A percentile compares a stretch with the other conserved stretches of the same genome.
Conservation (phyloP, 2,888 invertebrate genomes). For the Hartigia nigra region DNA sequence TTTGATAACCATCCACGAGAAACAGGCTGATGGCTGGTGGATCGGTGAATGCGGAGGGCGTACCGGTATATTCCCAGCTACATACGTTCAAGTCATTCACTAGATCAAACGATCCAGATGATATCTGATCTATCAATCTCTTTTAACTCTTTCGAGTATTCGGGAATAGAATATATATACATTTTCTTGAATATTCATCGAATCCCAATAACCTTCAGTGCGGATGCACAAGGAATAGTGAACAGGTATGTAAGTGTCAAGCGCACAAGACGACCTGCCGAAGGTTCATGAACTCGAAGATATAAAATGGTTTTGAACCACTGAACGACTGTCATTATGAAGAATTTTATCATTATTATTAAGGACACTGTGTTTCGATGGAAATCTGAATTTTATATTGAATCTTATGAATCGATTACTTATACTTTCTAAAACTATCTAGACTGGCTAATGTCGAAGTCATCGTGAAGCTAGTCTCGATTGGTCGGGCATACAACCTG, state of each 20-base stretch:
- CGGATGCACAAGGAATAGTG: not conserved
- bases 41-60: constrained; percentile 87
- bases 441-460: not conserved
- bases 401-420: not conserved
- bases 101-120: constrained; percentile 23
- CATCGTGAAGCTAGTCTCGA: not conserved
- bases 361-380: not conserved
- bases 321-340: not conserved
- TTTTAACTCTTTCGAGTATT: not conserved
- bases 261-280: not conserved
- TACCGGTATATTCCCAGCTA: constrained; percentile 93
- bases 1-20: constrained; percentile 87
- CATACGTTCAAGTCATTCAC: constrained; percentile 87
- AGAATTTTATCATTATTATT: not conserved
- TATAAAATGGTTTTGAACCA: not conserved
- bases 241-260: not conserved
- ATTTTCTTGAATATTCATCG: not conserved
- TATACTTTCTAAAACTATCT: not conserved
- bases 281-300: not conserved
- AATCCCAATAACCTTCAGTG: not conserved
- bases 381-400: not conserved
- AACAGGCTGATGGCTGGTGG: constrained; percentile 97
- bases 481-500: not conserved
- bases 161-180: not conserved
- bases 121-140: not conserved